These are phyloP conservation scores for Scolopax mira DNA, from an alignment of 2,113 vertebrate species.

Conservation along the genomic window DNA sequence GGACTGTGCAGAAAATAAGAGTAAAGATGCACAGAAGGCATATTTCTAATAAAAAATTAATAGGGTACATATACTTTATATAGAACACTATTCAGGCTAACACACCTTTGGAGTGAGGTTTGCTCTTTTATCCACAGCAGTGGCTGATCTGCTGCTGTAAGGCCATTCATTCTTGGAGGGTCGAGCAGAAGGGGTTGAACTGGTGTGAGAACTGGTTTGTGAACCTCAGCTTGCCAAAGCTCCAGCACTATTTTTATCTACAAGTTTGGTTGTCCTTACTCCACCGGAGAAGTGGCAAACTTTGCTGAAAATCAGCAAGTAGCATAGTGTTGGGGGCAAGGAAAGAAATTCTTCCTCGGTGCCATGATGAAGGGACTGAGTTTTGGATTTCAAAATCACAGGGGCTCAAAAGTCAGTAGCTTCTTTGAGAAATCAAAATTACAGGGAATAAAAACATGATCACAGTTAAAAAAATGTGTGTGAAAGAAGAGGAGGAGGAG, in stretches of 20 bases:
- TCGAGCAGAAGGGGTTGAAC: neutral
- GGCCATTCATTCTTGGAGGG: neutral
- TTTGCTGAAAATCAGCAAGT: neutral
- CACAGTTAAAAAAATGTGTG: neutral
- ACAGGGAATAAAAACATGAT: neutral
- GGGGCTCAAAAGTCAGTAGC: neutral
- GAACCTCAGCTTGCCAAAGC: neutral
- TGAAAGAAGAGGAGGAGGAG: neutral
- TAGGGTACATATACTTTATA: conserved; percentile 47
- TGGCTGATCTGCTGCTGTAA: neutral
- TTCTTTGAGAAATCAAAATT: neutral
- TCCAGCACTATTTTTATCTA: neutral
- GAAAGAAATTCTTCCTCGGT: neutral
- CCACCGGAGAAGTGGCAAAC: neutral
- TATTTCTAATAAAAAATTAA: conserved; percentile 63
- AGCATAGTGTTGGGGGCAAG: neutral
- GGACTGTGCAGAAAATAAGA: neutral
- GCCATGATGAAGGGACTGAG: neutral
- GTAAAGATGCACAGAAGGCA: conserved; percentile 28
- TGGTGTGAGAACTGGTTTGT: neutral
- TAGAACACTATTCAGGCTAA: conserved; percentile 21
- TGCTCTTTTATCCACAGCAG: neutral
- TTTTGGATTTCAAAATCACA: neutral
- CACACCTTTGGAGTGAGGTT: conserved; percentile 24
- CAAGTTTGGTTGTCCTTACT: neutral